Conservation (phyloP, 2,888 invertebrate species). For the Aporophyla lueneburgensis region DNA sequence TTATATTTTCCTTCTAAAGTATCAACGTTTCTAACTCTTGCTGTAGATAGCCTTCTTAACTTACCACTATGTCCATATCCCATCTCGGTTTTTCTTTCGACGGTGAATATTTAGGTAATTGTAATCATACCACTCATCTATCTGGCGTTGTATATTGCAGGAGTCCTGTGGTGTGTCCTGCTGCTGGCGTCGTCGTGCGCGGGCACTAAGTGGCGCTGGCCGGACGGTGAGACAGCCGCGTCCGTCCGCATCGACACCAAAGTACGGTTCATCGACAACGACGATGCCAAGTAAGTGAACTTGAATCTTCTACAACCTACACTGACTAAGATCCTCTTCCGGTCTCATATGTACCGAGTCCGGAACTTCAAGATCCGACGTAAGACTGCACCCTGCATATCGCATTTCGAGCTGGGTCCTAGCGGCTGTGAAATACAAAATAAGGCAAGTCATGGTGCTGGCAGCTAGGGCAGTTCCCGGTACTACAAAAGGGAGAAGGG, state of each 20-base stretch:
- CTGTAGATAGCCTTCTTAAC: neutral
- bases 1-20: neutral
- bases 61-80: neutral
- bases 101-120: neutral
- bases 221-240: slow-evolving; percentile 70
- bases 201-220: slow-evolving; percentile 79
- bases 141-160: slow-evolving; percentile 27
- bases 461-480: neutral
- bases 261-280: slow-evolving; percentile 80
- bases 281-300: slow-evolving; percentile 67
- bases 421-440: neutral
- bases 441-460: neutral
- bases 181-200: slow-evolving; percentile 63
- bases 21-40: neutral
- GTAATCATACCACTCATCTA: neutral
- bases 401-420: neutral
- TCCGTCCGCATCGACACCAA: slow-evolving; percentile 83
- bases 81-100: neutral
- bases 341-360: neutral
- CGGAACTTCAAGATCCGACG: neutral
- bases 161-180: slow-evolving; percentile 60
- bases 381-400: neutral
- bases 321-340: neutral
- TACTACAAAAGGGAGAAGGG: neutral
- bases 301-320: neutral